Evolutionary conservation across 2,888 invertebrate species (phyloP), one percentile per base, ranked within the genome.

Genomic region (Synanthedon myopaeformis): DNA sequence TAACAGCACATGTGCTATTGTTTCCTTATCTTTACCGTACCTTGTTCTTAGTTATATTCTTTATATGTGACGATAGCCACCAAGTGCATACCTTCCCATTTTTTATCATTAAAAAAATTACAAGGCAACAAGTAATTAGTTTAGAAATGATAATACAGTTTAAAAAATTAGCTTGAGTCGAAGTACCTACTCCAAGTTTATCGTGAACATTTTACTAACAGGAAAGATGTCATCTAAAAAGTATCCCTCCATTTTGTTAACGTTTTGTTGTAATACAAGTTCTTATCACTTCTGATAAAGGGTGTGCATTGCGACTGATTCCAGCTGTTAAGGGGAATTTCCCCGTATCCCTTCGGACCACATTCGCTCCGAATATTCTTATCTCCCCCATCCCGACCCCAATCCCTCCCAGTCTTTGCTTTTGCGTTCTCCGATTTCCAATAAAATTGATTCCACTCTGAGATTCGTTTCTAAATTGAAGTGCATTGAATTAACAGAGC

Each of bases 401-500:
- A 65, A 75, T 74, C 69, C 72, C 61, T 56, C 56, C 57, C 58
- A n/a, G 8, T 51, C 66, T 67, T 60, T 64, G 62, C 64, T 64
- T 58, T 61, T 59, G 58, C 64, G 65, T 62, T 66, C 63, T 58
- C 67, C 66, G 60, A 61, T 70, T 70, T 69, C 61, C 66, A 70
- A 71, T 67, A 63, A 70, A 76, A 76, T 76, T 75, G 72, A 76
- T 76, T 78, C 61, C 60, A 58, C 59, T 56, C 60, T 61, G 63
- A 66, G 67, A 60, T 61, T 61, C 57, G 63, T 65, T 45, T 45
- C 60, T 62, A 70, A 71, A 76, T 72, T 71, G 69, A 71, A 78
- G 69, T 72, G 72, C 74, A 73, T 72, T 71, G 67, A 75, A 76
- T 78, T 77, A 76, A 74, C 73, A 73, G 63, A 61, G 63, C 59